A percentile compares a stretch with the other conserved stretches of the same genome.
Evolutionary conservation across 1,140 invertebrate genomes (phyloP).

Genomic region (Lanistes nyassanus): DNA sequence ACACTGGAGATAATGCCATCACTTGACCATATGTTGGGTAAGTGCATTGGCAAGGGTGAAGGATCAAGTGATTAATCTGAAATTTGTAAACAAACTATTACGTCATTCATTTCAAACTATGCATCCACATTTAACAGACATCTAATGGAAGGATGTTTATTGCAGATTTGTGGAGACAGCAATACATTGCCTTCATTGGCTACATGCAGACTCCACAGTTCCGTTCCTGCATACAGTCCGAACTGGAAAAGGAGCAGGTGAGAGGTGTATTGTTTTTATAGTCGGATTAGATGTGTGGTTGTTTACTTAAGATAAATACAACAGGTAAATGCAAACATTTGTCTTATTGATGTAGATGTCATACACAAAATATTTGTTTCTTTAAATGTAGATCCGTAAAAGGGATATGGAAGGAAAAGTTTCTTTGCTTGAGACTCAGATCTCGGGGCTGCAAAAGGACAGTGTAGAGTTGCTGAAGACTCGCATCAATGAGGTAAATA

Average conservation of each 20-base stretch:
- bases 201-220: conserved; percentile 84
- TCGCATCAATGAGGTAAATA: conserved; percentile 80
- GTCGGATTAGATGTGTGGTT: background rate
- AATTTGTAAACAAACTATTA: background rate
- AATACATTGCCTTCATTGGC: conserved; percentile 84
- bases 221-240: conserved; percentile 76
- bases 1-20: conserved; percentile 80
- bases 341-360: background rate
- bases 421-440: conserved; percentile 89
- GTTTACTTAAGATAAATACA: no score
- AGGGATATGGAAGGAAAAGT: conserved; percentile 81
- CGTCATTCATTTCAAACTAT: background rate
- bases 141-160: no score
- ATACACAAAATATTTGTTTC: background rate
- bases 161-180: conserved; percentile 79
- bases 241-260: conserved; percentile 84
- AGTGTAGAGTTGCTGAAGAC: conserved; percentile 89
- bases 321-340: no score
- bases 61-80: background rate
- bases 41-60: background rate
- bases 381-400: conserved; percentile 76
- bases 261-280: conserved; percentile 14
- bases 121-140: no score
- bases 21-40: conserved; percentile 82
- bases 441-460: conserved; percentile 88